Conservation (phyloP, 1,140 invertebrate species). For the Temnothorax longispinosus region DNA sequence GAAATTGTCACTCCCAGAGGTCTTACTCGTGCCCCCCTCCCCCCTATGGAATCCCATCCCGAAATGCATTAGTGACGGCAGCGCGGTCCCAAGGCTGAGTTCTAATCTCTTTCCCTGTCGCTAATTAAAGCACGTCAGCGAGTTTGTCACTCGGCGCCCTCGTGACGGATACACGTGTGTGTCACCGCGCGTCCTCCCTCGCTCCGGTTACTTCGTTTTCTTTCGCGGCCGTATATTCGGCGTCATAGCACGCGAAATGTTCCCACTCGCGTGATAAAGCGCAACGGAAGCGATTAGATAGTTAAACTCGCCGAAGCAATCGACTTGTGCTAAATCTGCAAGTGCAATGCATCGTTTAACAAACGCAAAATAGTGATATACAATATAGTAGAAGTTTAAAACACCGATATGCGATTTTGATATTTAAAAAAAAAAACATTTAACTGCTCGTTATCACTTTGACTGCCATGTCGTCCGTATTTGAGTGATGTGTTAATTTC, state of each 20-base stretch:
- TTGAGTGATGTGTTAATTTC: not conserved
- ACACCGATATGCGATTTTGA: not conserved
- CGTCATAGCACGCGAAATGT: not conserved
- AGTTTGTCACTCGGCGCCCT: conserved; percentile 64
- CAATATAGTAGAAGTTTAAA: not conserved
- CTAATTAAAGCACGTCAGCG: conserved; percentile 78
- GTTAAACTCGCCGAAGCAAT: not conserved
- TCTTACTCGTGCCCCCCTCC: conserved; percentile 76
- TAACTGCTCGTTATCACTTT: not conserved
- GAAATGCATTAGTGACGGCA: conserved; percentile 77
- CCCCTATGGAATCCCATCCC: conserved; percentile 62
- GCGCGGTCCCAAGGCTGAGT: conserved; percentile 52
- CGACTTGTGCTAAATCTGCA: not conserved
- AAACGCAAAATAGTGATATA: not conserved
- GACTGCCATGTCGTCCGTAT: not conserved
- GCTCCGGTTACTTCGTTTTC: conserved; percentile 46
- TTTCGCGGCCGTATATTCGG: conserved; percentile 16
- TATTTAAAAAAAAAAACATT: not conserved
- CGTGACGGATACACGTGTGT: conserved; percentile 56
- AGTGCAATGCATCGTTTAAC: not conserved
- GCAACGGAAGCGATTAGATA: not conserved
- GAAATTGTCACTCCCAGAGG: conserved; percentile 83
- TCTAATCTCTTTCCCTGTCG: conserved; percentile 72
- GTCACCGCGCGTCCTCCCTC: conserved; percentile 11
- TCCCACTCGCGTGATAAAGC: not conserved